A percentile compares a stretch with the other conserved stretches of the same genome.
These are phyloP conservation scores for Lordiphosa stackelbergi DNA, from an alignment of 1,140 invertebrate species.

Conservation along the genomic window DNA sequence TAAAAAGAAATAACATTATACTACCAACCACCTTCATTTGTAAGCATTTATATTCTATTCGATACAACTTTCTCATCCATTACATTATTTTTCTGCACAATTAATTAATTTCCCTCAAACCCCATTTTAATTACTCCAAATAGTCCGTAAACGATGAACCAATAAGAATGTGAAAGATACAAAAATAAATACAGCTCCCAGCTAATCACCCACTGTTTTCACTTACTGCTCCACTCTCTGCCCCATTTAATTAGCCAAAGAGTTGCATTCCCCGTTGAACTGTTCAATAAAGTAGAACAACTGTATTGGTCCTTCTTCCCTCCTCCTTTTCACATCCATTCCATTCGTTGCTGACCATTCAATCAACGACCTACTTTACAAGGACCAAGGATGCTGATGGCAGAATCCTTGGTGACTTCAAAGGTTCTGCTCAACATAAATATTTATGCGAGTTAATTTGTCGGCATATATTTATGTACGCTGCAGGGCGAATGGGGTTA, in stretches of 20 bases:
- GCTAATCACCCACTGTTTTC: constrained; percentile 23
- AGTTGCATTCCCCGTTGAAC: constrained; percentile 14
- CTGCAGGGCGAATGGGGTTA: background rate
- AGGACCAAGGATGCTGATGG: constrained; percentile 1
- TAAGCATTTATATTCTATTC: too few species aligned
- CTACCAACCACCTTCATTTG: too few species aligned
- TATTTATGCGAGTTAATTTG: constrained; percentile 73
- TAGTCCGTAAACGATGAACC: background rate
- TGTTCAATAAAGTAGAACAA: constrained; percentile 31
- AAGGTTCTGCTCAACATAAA: constrained; percentile 52
- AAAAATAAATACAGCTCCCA: constrained; percentile 6
- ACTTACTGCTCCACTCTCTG: constrained; percentile 9
- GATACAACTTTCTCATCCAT: too few species aligned
- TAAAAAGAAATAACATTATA: too few species aligned
- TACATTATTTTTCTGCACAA: too few species aligned
- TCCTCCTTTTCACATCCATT: background rate
- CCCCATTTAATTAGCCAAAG: constrained; percentile 38
- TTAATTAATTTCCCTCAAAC: too few species aligned
- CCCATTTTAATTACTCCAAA: background rate
- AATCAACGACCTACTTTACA: constrained; percentile 8
- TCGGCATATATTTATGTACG: constrained; percentile 36
- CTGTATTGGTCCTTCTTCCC: background rate
- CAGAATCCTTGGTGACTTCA: constrained; percentile 31
- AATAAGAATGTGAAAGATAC: background rate
- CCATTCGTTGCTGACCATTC: constrained; percentile 9